Percentiles rank a stretch among this genome's conserved stretches.
Evolutionary conservation across 2,888 invertebrate species (phyloP).

Genomic region (Oasisia sp.): DNA sequence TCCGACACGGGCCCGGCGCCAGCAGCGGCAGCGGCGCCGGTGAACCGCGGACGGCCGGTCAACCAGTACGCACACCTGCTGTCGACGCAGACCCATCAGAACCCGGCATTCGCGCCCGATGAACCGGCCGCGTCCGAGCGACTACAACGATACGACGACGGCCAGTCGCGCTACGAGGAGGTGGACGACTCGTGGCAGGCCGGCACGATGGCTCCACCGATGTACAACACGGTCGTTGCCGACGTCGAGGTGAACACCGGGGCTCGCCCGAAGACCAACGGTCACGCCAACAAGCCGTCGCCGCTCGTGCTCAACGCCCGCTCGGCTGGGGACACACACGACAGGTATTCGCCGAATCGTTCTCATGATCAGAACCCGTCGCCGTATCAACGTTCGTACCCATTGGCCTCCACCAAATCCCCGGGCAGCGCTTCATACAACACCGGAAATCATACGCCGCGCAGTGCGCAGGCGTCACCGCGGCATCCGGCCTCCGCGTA

Average conservation of each 20-base stretch:
- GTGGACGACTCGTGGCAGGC: background rate
- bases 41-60: background rate
- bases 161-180: background rate
- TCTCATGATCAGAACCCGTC: background rate
- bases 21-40: background rate
- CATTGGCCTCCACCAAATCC: background rate
- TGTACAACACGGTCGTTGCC: background rate
- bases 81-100: constrained; percentile 12
- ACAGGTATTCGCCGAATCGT: background rate
- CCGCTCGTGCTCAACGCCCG: background rate
- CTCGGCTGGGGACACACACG: background rate
- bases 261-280: background rate
- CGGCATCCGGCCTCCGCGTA: background rate
- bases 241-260: background rate
- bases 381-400: background rate
- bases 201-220: background rate
- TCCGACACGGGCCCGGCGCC: background rate
- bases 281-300: background rate
- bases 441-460: background rate
- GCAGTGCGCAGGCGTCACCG: background rate
- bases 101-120: background rate
- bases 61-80: background rate
- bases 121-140: background rate
- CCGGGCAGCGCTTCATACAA: background rate
- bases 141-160: background rate